Evolutionary conservation across 2,888 invertebrate genomes (phyloP), one percentile per base, ranked within the genome.

Genomic region (Carpatolechia fugitivella): DNA sequence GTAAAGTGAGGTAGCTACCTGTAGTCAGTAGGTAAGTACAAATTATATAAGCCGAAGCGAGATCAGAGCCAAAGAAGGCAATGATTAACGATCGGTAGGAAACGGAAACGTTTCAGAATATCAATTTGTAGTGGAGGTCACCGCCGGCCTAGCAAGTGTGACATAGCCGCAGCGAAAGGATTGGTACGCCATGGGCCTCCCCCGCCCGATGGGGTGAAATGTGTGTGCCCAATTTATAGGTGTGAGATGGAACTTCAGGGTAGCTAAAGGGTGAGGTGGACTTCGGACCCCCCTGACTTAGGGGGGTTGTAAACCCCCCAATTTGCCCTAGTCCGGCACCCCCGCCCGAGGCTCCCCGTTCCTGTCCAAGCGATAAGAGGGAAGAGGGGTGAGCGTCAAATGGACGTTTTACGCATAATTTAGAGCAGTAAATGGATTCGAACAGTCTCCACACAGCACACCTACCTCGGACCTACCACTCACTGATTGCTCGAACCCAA

Each of bases 341-440:
- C 86, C 86, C 81, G 80, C 74, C 83, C 85, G 85, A 76, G 85
- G 81, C 80, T 84, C 72, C 69, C 72, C 73, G 84, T 80, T 85
- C 78, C 89, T 89, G 89, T 88, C 89, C 89, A 88, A 86, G 87
- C 89, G 88, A 89, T 89, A 89, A 89, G 89, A 89, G 88, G 85
- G 83, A 82, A 88, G 88, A 88, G 88, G 87, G 85, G 88, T 78
- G 87, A 81, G 82, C 87, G 87, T 87, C 90, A 90, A 90, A 90
- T 90, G 90, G 90, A 90, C 90, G 90, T 90, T 91, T 91, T 90
- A 91, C 90, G 91, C 91, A 91, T 91, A 91, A 91, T 91, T 91
- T 91, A 90, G 89, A 89, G 85, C 87, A 88, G 88, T 88, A 90
- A 91, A 91, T 91, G 91, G 90, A 88, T 90, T 89, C 87, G 87